These are phyloP conservation scores for Eclectus roratus DNA, from an alignment of 2,113 vertebrate species.

Conservation along the genomic window DNA sequence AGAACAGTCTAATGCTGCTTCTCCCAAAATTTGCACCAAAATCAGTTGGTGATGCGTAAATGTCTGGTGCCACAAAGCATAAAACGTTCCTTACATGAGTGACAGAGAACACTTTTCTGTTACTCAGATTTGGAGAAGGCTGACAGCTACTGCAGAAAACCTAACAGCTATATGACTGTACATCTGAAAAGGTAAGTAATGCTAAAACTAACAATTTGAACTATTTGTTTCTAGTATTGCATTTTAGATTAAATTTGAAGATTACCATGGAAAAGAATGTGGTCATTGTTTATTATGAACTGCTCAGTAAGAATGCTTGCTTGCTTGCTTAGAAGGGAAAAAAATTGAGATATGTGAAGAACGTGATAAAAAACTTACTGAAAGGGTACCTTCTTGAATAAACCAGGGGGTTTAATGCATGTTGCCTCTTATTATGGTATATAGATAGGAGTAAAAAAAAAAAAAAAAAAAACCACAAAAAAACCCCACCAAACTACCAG, in stretches of 20 bases:
- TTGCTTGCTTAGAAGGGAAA: neutral
- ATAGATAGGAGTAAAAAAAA: neutral
- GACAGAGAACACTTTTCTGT: neutral
- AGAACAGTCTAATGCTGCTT: neutral
- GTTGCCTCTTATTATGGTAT: neutral
- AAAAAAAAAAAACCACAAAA: neutral
- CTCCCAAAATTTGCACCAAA: neutral
- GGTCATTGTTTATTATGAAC: neutral
- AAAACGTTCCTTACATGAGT: neutral
- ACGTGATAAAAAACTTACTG: neutral
- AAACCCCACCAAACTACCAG: neutral
- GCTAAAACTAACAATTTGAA: neutral
- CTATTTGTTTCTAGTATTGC: neutral
- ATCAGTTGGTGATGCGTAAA: neutral
- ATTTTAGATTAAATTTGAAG: neutral
- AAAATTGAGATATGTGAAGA: neutral
- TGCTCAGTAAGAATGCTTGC: neutral
- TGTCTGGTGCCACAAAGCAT: neutral
- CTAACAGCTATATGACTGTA: neutral
- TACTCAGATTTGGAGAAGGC: neutral
- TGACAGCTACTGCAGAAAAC: neutral
- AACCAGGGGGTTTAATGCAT: neutral
- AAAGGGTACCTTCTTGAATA: neutral
- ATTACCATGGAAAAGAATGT: neutral
- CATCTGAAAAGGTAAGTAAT: neutral